Conservation (phyloP, 2,113 vertebrate genomes). For the Rynchops niger region DNA sequence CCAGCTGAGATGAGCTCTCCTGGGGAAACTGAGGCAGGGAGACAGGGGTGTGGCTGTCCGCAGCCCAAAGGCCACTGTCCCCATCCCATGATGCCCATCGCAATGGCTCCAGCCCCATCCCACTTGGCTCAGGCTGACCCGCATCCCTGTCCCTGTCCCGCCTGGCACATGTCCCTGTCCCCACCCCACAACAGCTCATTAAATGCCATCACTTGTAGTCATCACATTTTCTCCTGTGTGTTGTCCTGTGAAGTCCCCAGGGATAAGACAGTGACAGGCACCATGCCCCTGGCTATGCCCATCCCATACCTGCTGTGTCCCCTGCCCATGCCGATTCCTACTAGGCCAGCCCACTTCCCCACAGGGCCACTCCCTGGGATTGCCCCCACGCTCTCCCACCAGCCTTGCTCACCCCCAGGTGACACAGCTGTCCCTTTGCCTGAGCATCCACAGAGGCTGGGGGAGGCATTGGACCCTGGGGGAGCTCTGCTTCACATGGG, state of each 20-base stretch:
- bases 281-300: rapidly evolving
- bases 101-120: not conserved
- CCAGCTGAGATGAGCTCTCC: not conserved
- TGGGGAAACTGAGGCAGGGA: not conserved
- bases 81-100: not conserved
- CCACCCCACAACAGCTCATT: not conserved
- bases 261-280: rapidly evolving
- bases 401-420: rapidly evolving
- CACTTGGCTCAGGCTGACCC: not conserved
- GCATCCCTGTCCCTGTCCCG: not conserved
- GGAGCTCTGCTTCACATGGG: not conserved
- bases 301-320: not conserved
- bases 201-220: not conserved
- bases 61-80: too few relatives aligned
- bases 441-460: not conserved
- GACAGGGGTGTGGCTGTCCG: not conserved
- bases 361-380: not conserved
- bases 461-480: too few relatives aligned
- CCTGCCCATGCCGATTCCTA: not conserved
- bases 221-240: rapidly evolving
- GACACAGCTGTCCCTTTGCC: not conserved
- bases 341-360: not conserved
- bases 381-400: too few relatives aligned
- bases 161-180: not conserved
- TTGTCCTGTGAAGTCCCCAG: rapidly evolving